Evolutionary conservation across 35 echinoderm and acorn worm species (phyloP), one percentile per base, ranked within the genome.

Genomic region (Apostichopus californicus): DNA sequence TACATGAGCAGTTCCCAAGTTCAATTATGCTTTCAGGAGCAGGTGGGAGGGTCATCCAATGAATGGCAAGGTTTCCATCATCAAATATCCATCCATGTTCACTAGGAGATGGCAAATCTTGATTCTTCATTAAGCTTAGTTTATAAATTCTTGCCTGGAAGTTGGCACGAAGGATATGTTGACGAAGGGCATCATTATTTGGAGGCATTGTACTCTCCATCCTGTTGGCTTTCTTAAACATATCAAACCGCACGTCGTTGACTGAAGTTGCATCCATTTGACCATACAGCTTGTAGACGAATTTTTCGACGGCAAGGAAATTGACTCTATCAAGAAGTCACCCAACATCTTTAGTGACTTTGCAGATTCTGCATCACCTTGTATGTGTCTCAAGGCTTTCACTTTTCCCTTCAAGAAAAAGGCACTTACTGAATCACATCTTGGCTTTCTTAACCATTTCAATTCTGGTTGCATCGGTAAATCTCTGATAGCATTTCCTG

Each of bases 341-440:
- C 86, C 86, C 17, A 89, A 24, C 9, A 26, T 70, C 86, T 5
- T 89, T 58, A 89, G 64, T 14, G 86, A 56, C n/a, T 61, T 21
- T 72, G 56, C 56, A 57, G 82, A 54, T 86, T 86, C 24, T 8
- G 77, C 58, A 55, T 22, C 52, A 55, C 91, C 73, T 73, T 84
- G 23, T 17, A 94, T 26, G 10, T 91, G 64, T 72, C 78, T 80
- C n/a, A 95, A 52, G 7, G 90, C 94, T 52, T 92, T 95, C 4
- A 57, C 15, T 83, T 95, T 95, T 15, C 82, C 90, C 57, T 95
- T 95, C 12, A 81, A 83, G 79, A 92, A 89, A 8, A 95, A 79
- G 1, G 94, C 86, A 73, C 94, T 92, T 0, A 95, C 94, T 10
- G 90, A 88, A 57, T 95, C 94, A 81, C 94, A 92, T 2, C 83